These are phyloP conservation scores for Agriopis marginaria DNA, from an alignment of 2,888 invertebrate species.

Conservation along the genomic window DNA sequence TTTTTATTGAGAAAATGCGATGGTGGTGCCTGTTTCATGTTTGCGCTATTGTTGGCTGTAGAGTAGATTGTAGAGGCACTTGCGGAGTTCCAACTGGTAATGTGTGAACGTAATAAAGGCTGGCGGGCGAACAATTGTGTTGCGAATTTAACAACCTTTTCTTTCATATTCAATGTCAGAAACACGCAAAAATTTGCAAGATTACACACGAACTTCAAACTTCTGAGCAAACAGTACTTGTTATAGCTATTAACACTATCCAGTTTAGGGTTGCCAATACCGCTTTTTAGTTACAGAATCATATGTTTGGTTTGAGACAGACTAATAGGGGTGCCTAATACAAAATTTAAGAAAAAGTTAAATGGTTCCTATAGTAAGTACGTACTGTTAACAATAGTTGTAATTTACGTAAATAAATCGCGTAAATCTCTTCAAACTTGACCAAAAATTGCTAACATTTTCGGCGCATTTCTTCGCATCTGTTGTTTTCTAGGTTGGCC, in stretches of 20 bases:
- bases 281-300: no score
- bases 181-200: constrained; percentile 35
- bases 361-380: no score
- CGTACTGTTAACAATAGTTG: no score
- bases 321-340: no score
- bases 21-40: not conserved
- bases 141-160: constrained; percentile 54
- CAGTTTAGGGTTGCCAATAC: no score
- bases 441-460: no score
- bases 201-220: constrained; percentile 14
- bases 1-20: not conserved
- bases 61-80: constrained; percentile 44
- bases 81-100: constrained; percentile 47
- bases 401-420: no score
- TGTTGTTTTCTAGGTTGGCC: no score
- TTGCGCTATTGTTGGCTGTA: not conserved
- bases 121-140: constrained; percentile 54
- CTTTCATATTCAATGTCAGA: constrained; percentile 52
- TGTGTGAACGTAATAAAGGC: constrained; percentile 54
- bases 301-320: no score
- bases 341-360: no score
- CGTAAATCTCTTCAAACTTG: no score
- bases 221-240: constrained; percentile 12
- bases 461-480: no score
- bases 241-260: constrained; percentile 18